Evolutionary conservation across 2,888 invertebrate species (phyloP), one percentile per base, ranked within the genome.

Genomic region (Drosophila nr. perissopoda): DNA sequence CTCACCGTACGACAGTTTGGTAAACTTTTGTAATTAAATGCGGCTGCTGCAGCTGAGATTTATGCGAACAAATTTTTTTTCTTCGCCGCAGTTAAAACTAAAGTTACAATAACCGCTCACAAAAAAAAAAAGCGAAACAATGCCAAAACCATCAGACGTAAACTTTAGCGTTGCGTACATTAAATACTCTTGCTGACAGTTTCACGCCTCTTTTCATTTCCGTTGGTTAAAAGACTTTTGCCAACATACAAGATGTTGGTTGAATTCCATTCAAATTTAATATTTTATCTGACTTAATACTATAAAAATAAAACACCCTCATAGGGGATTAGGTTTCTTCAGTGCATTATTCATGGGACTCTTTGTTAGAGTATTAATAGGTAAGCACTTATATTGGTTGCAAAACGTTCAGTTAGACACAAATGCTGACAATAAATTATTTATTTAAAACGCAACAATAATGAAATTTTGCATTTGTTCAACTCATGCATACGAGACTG

Each of bases 1-100:
- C 16, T 25, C 8, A 38, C 36, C 45, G 27, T 38, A 33, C 42
- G 61, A 68, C 62, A 77, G 56, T 48, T 82, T 65, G 66, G 53
- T 64, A 84, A 78, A 86, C 56, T 83, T 87, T 69, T 48, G 82
- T 69, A 87, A 87, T 87, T 89, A 87, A 83, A 83, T 87, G 76
- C 74, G 69, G 66, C 72, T 76, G 72, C 67, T 71, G 84, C 70
- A 78, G 68, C 27, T 56, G 60, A 76, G 84, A 84, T 83, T 89
- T 87, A 83, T 80, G 75, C 62, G 60, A 66, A 45, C 25, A 25
- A 21, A 52, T 60, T 29, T 27, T 61, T 56, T 69, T 63, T 54
- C 42, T 34, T 34, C 21, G 40, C 42, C 64, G 59, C 63, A 72
- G 42, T 52, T 45, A 51, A 54, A 61, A 56, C 69, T 40, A 75